Percentiles rank a stretch among this genome's conserved stretches.
These are phyloP conservation scores for Lycodopsis pacificus DNA, from an alignment of 2,797 vertebrate species.

Conservation along the genomic window DNA sequence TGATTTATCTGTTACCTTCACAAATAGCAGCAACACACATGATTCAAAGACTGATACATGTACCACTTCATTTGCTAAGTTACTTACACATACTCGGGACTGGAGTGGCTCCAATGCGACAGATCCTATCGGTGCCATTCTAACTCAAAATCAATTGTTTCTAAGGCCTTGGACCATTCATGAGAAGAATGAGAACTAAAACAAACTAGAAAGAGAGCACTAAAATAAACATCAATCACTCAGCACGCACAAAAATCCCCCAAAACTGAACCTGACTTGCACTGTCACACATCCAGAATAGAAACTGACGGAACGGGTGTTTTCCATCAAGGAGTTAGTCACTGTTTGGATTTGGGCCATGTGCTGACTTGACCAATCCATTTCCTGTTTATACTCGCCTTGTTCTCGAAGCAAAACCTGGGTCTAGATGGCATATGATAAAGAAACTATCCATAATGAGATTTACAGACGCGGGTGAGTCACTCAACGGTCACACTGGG, in stretches of 20 bases:
- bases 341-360: slow-evolving; percentile 69
- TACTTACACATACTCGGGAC: slow-evolving; percentile 33
- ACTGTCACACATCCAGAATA: slow-evolving; percentile 49
- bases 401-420: slow-evolving; percentile 51
- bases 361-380: slow-evolving; percentile 76
- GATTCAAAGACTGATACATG: slow-evolving; percentile 30
- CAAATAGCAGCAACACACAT: slow-evolving; percentile 4
- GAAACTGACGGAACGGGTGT: slow-evolving; percentile 57
- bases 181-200: slow-evolving; percentile 14
- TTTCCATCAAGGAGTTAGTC: slow-evolving; percentile 74
- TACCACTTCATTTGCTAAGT: slow-evolving; percentile 20
- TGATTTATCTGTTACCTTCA: slow-evolving; percentile 5
- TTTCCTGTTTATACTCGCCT: slow-evolving; percentile 82
- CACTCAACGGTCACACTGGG: slow-evolving; percentile 26
- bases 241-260: slow-evolving; percentile 4
- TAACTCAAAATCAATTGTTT: slow-evolving; percentile 32
- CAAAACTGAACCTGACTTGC: slow-evolving; percentile 28
- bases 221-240: slow-evolving; percentile 27
- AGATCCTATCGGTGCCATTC: slow-evolving; percentile 22
- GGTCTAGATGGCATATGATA: slow-evolving; percentile 67
- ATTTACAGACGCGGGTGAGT: slow-evolving; percentile 67
- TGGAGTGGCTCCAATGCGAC: slow-evolving; percentile 16
- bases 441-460: slow-evolving; percentile 61
- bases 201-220: neutral
- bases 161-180: slow-evolving; percentile 33